Evolutionary conservation across 2,888 invertebrate species (phyloP), one percentile per base, ranked within the genome.

Genomic region (Heliconius sara): DNA sequence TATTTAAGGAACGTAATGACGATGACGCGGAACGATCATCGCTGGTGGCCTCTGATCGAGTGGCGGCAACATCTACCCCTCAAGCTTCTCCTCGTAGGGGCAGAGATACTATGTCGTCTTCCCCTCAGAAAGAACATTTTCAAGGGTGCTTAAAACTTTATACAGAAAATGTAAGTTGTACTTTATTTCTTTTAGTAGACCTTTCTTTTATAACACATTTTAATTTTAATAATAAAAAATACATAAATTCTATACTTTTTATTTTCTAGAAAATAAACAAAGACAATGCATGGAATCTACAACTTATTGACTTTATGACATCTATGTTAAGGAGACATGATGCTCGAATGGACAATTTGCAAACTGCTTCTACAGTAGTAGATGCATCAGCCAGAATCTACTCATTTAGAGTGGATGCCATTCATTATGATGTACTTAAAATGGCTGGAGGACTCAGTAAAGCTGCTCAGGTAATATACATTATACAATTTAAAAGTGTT

Each of bases 371-470:
- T 73, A 97, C 97, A 0, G 97, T 98, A 0, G 93, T 99, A 74
- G 99, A 99, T 90, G 98, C 98, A 0, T 98, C 98, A 13, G 96
- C 98, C 0, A 97, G 98, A 89, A 98, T 99, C 76, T 99, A 99
- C 91, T 97, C 98, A 0, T 96, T 97, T 81, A 96, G 98, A 81
- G 99, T 99, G 0, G 99, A 99, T 91, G 97, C 97, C 63, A 96
- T 98, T 16, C 97, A 98, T 89, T 95, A 96, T 68, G 97, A 98
- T 88, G 97, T 97, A 2, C 93, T 98, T 83, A 97, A 98, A 88
- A 97, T 98, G 93, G 96, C 97, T 1, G 96, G 97, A 0, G 97
- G 97, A 1, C 91, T 97, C 76, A 96, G 91, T 74, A 95, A 95
- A 86, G 95, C 94, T 81, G 96, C 94, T 68, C 95, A 95, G 90